These are phyloP conservation scores for Clunio marinus DNA, from an alignment of 2,888 invertebrate species.

Conservation along the genomic window DNA sequence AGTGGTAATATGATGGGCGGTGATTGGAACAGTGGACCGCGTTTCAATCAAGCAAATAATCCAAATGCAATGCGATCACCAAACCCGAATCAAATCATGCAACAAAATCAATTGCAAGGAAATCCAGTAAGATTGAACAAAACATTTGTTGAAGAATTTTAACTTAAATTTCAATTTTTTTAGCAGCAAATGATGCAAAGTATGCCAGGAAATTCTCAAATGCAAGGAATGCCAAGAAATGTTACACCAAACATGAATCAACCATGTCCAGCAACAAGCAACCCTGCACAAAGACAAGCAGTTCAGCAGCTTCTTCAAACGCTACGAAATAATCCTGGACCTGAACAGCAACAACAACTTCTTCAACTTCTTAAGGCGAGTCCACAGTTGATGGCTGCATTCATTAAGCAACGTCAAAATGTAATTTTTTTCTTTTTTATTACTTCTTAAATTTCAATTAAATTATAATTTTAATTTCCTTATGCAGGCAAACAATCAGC, in stretches of 20 bases:
- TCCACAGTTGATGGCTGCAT: slow-evolving; percentile 92
- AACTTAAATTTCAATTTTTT: slow-evolving; percentile 31
- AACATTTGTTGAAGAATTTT: slow-evolving; percentile 42
- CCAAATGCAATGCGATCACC: slow-evolving; percentile 52
- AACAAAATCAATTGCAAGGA: slow-evolving; percentile 48
- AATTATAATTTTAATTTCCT: not conserved
- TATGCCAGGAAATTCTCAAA: slow-evolving; percentile 47
- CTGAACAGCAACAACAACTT: slow-evolving; percentile 87
- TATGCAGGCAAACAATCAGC: slow-evolving; percentile 19
- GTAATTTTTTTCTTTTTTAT: slow-evolving; percentile 3
- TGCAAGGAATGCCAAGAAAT: slow-evolving; percentile 40
- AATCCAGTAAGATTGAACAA: slow-evolving; percentile 44
- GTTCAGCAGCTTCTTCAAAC: slow-evolving; percentile 85
- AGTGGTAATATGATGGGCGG: slow-evolving; percentile 43
- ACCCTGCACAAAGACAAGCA: slow-evolving; percentile 56
- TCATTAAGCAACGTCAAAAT: slow-evolving; percentile 76
- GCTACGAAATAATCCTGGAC: slow-evolving; percentile 73
- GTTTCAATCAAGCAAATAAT: slow-evolving; percentile 50
- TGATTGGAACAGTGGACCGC: slow-evolving; percentile 48
- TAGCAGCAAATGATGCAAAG: slow-evolving; percentile 43
- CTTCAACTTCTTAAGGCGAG: slow-evolving; percentile 87
- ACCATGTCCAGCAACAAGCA: slow-evolving; percentile 42
- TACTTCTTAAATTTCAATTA: not conserved
- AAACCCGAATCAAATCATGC: slow-evolving; percentile 53
- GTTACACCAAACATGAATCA: slow-evolving; percentile 41